Evolutionary conservation across 2,797 vertebrate species (phyloP).

Genomic region (Orestias chungarensis): DNA sequence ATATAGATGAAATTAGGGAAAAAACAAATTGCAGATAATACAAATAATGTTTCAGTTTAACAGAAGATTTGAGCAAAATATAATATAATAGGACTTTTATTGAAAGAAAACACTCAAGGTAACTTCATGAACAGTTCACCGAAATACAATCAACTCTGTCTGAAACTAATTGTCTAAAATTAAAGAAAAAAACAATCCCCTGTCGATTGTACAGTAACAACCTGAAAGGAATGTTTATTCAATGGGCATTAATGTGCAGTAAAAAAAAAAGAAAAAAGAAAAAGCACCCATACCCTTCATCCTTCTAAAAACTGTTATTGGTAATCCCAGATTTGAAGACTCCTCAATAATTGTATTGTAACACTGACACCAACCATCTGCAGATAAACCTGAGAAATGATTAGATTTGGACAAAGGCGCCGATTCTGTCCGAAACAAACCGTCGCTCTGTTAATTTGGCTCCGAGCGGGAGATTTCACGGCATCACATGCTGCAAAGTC

Average conservation of each 20-base stretch:
- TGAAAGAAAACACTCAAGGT: background rate
- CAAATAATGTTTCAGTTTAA: background rate
- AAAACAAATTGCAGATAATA: background rate
- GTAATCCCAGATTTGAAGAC: background rate
- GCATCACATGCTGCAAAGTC: constrained; percentile 15
- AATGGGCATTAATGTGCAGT: background rate
- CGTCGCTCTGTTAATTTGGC: constrained; percentile 2
- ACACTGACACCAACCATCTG: constrained; percentile 6
- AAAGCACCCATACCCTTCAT: constrained; percentile 15
- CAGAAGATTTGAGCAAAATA: background rate
- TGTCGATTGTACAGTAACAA: background rate
- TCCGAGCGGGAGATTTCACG: constrained; percentile 22
- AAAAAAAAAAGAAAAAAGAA: no score
- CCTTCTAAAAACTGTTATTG: background rate
- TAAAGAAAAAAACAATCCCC: constrained; percentile 3
- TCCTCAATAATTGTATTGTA: background rate
- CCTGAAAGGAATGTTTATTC: constrained; percentile 11
- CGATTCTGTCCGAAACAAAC: background rate
- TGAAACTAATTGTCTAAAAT: background rate
- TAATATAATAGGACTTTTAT: constrained; percentile 7
- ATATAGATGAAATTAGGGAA: no score
- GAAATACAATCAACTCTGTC: constrained; percentile 7
- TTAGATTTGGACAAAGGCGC: constrained; percentile 15
- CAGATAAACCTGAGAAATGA: constrained; percentile 59
- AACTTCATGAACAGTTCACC: background rate